Percentiles rank a stretch among this genome's conserved stretches.
phyloP scores from a whole-genome alignment of 2,113 vertebrate genomes.

The Hiodon alosoides region DNA sequence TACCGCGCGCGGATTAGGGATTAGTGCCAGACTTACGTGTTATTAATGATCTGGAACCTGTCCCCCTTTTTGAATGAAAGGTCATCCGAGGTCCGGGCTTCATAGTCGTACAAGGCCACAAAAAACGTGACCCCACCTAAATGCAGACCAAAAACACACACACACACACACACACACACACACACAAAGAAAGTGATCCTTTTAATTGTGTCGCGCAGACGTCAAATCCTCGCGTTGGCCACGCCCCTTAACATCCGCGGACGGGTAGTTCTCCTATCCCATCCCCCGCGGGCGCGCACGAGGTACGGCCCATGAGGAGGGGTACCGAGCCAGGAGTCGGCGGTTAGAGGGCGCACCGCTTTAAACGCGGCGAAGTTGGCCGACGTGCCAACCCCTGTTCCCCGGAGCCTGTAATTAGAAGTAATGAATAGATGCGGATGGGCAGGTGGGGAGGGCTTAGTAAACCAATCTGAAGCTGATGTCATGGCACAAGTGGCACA shows the following conservation, averaged over 20 bases:
- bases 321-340: background rate
- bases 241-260: no score
- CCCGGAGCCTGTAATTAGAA: slow-evolving; percentile 17
- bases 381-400: slow-evolving; percentile 27
- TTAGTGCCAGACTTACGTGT: slow-evolving; percentile 77
- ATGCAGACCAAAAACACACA: slow-evolving; percentile 25
- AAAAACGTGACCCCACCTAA: slow-evolving; percentile 95
- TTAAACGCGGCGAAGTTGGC: background rate
- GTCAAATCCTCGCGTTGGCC: no score
- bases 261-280: no score
- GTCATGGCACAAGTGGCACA: slow-evolving; percentile 4
- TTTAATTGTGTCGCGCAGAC: no score
- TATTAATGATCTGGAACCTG: slow-evolving; percentile 98
- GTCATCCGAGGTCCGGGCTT: slow-evolving; percentile 95
- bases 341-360: background rate
- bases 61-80: slow-evolving; percentile 97
- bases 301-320: no score
- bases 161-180: background rate
- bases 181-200: no score
- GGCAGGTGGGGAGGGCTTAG: background rate
- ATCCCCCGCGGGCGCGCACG: no score
- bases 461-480: background rate
- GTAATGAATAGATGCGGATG: slow-evolving; percentile 16
- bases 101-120: slow-evolving; percentile 98
- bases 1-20: background rate